These are phyloP conservation scores for Malurus cyaneus DNA, from an alignment of 2,113 vertebrate species.

Conservation along the genomic window DNA sequence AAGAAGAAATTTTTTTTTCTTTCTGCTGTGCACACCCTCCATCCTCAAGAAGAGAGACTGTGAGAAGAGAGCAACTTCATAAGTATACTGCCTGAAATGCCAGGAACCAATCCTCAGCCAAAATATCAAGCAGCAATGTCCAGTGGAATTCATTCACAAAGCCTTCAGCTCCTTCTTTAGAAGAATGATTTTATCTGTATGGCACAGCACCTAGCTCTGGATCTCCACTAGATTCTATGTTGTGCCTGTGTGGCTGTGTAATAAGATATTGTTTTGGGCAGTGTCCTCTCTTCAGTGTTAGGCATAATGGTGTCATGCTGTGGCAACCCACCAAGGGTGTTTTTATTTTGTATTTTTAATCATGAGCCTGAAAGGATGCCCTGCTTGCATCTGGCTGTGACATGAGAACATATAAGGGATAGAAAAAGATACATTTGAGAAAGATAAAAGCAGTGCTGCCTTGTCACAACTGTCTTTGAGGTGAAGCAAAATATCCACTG, in stretches of 20 bases:
- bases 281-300: background rate
- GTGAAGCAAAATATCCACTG: background rate
- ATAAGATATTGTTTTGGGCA: background rate
- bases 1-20: background rate
- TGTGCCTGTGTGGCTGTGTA: background rate
- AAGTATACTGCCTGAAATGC: background rate
- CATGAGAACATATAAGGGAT: background rate
- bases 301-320: background rate
- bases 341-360: background rate
- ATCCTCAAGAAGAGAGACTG: background rate
- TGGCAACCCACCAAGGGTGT: background rate
- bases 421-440: background rate
- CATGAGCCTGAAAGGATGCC: background rate
- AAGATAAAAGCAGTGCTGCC: background rate
- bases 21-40: background rate
- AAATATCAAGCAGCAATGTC: background rate
- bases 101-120: background rate
- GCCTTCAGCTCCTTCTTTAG: background rate
- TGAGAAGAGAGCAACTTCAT: background rate
- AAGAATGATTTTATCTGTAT: background rate
- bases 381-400: background rate
- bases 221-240: background rate
- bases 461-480: background rate
- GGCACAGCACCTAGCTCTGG: background rate
- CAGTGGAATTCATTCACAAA: background rate